A percentile compares a stretch with the other conserved stretches of the same genome.
Evolutionary conservation across 2,888 invertebrate species (phyloP).

Genomic region (Drosophila cognata): DNA sequence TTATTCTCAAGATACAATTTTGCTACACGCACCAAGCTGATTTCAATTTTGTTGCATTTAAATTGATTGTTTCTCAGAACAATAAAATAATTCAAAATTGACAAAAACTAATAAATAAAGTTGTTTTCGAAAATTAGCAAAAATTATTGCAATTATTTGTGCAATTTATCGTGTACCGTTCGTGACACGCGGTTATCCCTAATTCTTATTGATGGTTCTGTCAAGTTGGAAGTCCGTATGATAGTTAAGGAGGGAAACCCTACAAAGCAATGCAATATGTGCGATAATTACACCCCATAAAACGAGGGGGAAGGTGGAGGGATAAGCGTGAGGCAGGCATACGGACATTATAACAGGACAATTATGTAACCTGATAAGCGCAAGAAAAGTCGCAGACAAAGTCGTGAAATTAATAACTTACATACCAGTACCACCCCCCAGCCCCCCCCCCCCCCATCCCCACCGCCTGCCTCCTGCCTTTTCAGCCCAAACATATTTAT

Average conservation of each 20-base stretch:
- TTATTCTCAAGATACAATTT: background rate
- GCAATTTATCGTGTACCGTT: background rate
- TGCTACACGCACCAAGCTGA: background rate
- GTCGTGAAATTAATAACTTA: constrained; percentile 74
- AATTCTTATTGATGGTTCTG: constrained; percentile 38
- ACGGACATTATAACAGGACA: constrained; percentile 63
- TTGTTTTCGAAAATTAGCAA: background rate
- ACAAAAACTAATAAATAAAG: no score
- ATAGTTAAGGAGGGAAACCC: constrained; percentile 61
- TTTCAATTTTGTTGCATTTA: background rate
- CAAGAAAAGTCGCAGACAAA: constrained; percentile 62
- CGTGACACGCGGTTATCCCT: constrained; percentile 32
- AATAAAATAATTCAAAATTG: background rate
- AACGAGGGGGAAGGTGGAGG: constrained; percentile 20
- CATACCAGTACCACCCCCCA: constrained; percentile 1
- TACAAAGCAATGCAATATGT: constrained; percentile 65
- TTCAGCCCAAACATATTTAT: constrained; percentile 71
- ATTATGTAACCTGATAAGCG: constrained; percentile 78
- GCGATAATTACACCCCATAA: constrained; percentile 74
- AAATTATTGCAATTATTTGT: background rate
- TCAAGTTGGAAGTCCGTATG: constrained; percentile 20
- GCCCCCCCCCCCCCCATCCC: no score
- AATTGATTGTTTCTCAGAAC: background rate
- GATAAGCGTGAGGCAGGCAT: constrained; percentile 2
- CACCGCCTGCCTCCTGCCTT: background rate